A percentile compares a stretch with the other conserved stretches of the same genome.
phyloP scores from a whole-genome alignment of 2,113 vertebrate species.

The Falcunculus frontatus region DNA sequence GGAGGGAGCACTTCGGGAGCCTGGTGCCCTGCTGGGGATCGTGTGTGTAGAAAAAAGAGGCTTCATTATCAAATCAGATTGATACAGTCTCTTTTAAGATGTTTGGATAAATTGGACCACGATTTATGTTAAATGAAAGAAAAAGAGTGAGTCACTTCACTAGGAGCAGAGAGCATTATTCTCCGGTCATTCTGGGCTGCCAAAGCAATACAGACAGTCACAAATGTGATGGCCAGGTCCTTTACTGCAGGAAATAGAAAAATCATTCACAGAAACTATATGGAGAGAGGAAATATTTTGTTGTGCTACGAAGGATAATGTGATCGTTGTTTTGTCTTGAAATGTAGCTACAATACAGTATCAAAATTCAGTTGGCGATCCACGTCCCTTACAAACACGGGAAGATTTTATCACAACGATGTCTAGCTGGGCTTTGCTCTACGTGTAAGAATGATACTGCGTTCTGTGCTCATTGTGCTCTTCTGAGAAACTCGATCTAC shows the following conservation, averaged over 20 bases:
- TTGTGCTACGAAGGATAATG: background rate
- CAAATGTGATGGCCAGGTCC: background rate
- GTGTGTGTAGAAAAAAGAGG: background rate
- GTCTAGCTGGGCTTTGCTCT: background rate
- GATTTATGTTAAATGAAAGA: background rate
- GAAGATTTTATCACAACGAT: background rate
- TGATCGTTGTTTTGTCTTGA: background rate
- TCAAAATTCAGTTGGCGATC: background rate
- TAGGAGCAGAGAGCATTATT: background rate
- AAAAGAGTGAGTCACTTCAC: background rate
- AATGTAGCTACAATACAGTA: background rate
- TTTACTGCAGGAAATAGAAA: background rate
- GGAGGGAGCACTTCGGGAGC: background rate
- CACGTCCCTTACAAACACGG: background rate
- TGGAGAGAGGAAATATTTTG: background rate
- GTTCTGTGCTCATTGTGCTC: background rate
- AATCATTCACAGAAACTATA: background rate
- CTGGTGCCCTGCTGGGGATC: background rate
- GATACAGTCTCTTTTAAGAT: background rate
- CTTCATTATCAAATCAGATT: background rate
- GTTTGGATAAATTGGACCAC: background rate
- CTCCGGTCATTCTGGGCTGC: background rate
- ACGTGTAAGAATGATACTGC: fast-evolving
- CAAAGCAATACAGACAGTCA: background rate
- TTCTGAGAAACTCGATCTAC: background rate